Evolutionary conservation across 2,113 vertebrate species (phyloP).

Genomic region (Balaeniceps rex): DNA sequence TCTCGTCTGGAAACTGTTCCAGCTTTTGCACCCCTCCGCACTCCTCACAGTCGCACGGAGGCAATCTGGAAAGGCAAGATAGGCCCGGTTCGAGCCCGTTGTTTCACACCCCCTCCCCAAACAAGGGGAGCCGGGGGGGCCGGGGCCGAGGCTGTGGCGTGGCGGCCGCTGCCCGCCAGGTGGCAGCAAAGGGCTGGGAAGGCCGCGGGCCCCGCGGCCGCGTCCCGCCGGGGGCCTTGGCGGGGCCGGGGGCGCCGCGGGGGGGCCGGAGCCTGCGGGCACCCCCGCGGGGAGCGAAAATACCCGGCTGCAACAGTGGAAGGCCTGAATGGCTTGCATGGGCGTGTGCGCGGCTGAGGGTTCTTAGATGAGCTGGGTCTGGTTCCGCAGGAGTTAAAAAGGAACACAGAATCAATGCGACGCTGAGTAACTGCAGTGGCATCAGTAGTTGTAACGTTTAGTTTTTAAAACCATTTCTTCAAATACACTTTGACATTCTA

Average conservation of each 20-base stretch:
- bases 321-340: no score
- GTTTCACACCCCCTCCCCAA: fast-evolving
- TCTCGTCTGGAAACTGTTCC: fast-evolving
- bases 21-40: neutral
- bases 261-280: no score
- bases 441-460: neutral
- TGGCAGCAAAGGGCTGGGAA: slow-evolving; percentile 37
- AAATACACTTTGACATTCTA: neutral
- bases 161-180: neutral
- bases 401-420: fast-evolving
- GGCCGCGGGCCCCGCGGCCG: no score
- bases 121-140: neutral
- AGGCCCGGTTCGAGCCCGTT: fast-evolving
- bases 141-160: no score
- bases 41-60: fast-evolving
- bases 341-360: neutral
- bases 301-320: fast-evolving
- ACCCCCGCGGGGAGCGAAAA: neutral
- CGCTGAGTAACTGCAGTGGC: fast-evolving
- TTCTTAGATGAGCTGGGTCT: neutral
- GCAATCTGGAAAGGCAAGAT: fast-evolving
- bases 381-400: no score
- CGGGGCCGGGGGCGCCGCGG: no score
- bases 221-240: no score
- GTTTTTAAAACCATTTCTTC: neutral